Evolutionary conservation across 1,140 invertebrate species (phyloP).

Genomic region (Gonatopus flavifemur): DNA sequence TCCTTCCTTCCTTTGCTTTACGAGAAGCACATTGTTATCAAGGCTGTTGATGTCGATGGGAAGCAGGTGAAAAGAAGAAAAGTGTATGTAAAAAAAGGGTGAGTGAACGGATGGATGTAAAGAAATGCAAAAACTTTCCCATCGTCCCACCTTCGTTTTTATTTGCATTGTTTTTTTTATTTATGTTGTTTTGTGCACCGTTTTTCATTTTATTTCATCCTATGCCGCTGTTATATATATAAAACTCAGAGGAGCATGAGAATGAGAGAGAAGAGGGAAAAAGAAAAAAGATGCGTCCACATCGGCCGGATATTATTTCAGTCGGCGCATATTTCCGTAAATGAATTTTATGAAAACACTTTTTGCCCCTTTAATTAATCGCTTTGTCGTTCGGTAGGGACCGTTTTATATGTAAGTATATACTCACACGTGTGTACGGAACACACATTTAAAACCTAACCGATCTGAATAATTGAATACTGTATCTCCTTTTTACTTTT

Average conservation of each 20-base stretch:
- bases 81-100: background rate
- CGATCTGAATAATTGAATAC: no score
- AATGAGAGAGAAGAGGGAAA: no score
- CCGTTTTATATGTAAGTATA: no score
- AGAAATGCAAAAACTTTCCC: slow-evolving; percentile 55
- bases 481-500: no score
- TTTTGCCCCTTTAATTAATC: slow-evolving; percentile 61
- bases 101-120: slow-evolving; percentile 32
- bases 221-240: no score
- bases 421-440: no score
- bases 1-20: slow-evolving; percentile 2
- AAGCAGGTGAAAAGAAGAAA: slow-evolving; percentile 12
- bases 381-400: slow-evolving; percentile 39
- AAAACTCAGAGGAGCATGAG: no score
- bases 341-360: slow-evolving; percentile 60
- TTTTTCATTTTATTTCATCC: no score
- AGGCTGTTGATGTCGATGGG: slow-evolving; percentile 20
- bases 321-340: slow-evolving; percentile 57
- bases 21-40: slow-evolving; percentile 2
- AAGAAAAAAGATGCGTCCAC: slow-evolving; percentile 29
- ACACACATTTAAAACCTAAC: no score
- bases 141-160: slow-evolving; percentile 28
- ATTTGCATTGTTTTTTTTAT: slow-evolving; percentile 27
- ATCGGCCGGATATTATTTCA: slow-evolving; percentile 57
- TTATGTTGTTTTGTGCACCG: no score